Evolutionary conservation across 1,140 invertebrate genomes (phyloP).

Genomic region (Musca vetustissima): DNA sequence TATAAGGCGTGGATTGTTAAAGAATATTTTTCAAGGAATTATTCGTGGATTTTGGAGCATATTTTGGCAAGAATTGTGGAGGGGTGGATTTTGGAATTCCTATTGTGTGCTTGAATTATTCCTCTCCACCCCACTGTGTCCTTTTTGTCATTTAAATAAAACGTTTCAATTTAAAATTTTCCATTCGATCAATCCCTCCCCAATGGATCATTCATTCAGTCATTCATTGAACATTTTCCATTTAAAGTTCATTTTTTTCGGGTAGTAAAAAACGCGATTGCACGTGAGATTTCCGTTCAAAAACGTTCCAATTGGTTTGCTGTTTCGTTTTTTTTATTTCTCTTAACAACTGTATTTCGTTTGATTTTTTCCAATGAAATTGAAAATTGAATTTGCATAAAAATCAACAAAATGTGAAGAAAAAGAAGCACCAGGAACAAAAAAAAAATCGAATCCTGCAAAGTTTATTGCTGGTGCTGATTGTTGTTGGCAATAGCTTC

Average conservation of each 20-base stretch:
- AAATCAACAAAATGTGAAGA: conserved; percentile 14
- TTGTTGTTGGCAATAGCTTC: too few species aligned
- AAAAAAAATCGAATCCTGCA: too few species aligned
- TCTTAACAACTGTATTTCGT: neutral
- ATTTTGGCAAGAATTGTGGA: too few species aligned
- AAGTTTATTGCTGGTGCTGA: too few species aligned
- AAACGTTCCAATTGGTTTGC: neutral
- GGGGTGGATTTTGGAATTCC: too few species aligned
- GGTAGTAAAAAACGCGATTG: conserved; percentile 19
- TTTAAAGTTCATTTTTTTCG: neutral
- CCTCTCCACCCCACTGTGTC: too few species aligned
- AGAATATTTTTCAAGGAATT: too few species aligned
- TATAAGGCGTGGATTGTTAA: too few species aligned
- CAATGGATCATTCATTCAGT: neutral
- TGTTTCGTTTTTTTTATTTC: neutral
- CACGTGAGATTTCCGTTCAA: conserved; percentile 11
- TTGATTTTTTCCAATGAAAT: conserved; percentile 14
- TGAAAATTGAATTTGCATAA: conserved; percentile 24
- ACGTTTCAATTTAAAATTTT: neutral
- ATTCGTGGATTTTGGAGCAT: too few species aligned
- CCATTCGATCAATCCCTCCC: neutral
- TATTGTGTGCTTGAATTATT: too few species aligned
- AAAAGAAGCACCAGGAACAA: too few species aligned
- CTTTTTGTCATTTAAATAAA: conserved; percentile 22
- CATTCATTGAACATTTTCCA: neutral